A percentile compares a stretch with the other conserved stretches of the same genome.
Conservation (phyloP, 2,113 vertebrate genomes). For the Centropristis striata region DNA sequence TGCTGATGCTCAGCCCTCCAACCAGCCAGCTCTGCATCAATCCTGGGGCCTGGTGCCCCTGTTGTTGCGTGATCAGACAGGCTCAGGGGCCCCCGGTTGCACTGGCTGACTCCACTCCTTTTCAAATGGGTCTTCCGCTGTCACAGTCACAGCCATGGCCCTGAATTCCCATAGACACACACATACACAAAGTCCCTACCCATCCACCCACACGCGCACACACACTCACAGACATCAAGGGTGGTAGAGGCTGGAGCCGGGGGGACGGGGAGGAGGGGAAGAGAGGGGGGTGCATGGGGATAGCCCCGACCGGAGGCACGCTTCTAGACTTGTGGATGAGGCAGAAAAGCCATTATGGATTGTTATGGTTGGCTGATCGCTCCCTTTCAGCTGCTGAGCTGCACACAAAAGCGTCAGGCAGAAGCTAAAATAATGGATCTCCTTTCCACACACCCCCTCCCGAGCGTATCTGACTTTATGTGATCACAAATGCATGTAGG, state of each 20-base stretch:
- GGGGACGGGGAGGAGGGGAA: neutral
- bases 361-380: slow-evolving; percentile 85
- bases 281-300: slow-evolving; percentile 42
- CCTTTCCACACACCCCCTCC: slow-evolving; percentile 61
- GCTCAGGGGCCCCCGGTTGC: slow-evolving; percentile 72
- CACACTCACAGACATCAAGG: slow-evolving; percentile 48
- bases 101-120: slow-evolving; percentile 74
- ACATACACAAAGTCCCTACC: slow-evolving; percentile 18
- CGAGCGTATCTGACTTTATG: slow-evolving; percentile 64
- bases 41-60: slow-evolving; percentile 22
- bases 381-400: slow-evolving; percentile 83
- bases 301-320: slow-evolving; percentile 81
- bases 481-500: slow-evolving; percentile 70
- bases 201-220: slow-evolving; percentile 25
- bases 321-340: slow-evolving; percentile 87
- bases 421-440: slow-evolving; percentile 84
- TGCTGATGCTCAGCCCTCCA: slow-evolving; percentile 19
- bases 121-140: slow-evolving; percentile 80
- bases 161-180: slow-evolving; percentile 47
- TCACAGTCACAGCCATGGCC: slow-evolving; percentile 70
- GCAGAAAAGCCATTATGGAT: slow-evolving; percentile 86
- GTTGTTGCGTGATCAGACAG: slow-evolving; percentile 75
- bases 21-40: slow-evolving; percentile 15
- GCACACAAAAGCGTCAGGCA: slow-evolving; percentile 83
- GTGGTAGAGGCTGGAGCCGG: slow-evolving; percentile 40